Base-by-base conservation (phyloP, 2,797 vertebrate genomes). In the Leptoclinus maculatus region DNA sequence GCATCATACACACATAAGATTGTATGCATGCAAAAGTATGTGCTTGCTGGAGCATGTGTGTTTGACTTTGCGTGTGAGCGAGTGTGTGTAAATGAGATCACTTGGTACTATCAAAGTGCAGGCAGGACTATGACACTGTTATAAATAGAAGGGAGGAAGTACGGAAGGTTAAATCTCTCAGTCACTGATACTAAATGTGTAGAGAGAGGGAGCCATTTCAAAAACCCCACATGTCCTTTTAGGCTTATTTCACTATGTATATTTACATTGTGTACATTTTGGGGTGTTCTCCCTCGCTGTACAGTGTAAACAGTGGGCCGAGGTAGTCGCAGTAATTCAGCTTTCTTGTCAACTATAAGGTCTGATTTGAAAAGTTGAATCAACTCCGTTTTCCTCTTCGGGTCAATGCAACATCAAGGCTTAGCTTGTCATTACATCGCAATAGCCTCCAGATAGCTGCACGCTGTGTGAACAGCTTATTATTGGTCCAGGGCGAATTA, bases 81-180 rank as follows among this genome's bases (percentile, higher is more conserved):
- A 66, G 79, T 70, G 89, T 90, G 92, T 91, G 91, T 92, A 92
- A 92, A 93, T 93, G 90, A 93, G 92, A 91, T 89, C 88, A 90
- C 90, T 93, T 93, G 93, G 89, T 92, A 92, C 90, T 93, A 94
- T 94, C 94, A 92, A 86, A 92, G 88, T 92, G 90, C 93, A 93
- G 83, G 88, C 84, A 89, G 92, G 90, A 93, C 92, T 93, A 93
- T 94, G 93, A 93, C 93, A 93, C 91, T 78, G 87, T 92, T 95
- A 95, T 90, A 93, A 94, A 95, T 95, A 95, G 94, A 88, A 80
- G 85, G 78, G 89, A 92, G 94, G 93, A 94, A 93, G 92, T 92
- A 83, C 91, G 84, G 88, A 92, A 94, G 93, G 92, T 92, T 93
- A 92, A 87, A 94, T 91, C 89, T 78, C 87, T 89, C 67, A 83